Evolutionary conservation across 1,140 invertebrate genomes (phyloP).

Genomic region (Drosophila trapezifrons): DNA sequence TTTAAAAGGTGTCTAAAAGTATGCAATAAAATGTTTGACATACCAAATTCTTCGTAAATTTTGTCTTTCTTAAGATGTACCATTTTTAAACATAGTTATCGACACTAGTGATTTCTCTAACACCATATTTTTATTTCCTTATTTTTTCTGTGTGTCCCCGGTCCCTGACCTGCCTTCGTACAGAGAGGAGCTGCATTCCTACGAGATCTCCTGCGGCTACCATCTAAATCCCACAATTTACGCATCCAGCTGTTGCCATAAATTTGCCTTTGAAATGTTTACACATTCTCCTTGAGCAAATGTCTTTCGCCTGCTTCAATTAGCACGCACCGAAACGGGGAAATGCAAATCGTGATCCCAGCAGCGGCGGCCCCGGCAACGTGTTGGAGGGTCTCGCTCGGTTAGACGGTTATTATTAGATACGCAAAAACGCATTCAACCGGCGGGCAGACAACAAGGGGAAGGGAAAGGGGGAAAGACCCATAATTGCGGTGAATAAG

Average conservation of each 20-base stretch:
- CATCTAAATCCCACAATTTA: constrained; percentile 11
- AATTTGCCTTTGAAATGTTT: constrained; percentile 45
- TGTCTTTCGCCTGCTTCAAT: constrained; percentile 36
- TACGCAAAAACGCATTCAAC: constrained; percentile 59
- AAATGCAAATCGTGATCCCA: constrained; percentile 25
- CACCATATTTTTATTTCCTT: neutral
- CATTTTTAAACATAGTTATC: no score
- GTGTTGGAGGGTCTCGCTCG: constrained; percentile 32
- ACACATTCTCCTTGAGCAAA: constrained; percentile 33
- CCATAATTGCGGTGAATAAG: constrained; percentile 35
- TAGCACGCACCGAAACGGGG: constrained; percentile 28
- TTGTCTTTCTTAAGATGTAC: no score
- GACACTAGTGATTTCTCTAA: no score
- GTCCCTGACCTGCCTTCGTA: neutral
- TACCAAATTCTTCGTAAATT: no score
- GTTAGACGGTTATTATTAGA: constrained; percentile 60
- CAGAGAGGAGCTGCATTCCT: neutral
- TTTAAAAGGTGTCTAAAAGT: no score
- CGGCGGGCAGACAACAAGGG: neutral
- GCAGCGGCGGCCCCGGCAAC: neutral
- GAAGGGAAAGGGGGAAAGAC: neutral
- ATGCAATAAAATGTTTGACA: no score
- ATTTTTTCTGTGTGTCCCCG: neutral
- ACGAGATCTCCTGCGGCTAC: neutral
- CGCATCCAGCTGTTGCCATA: constrained; percentile 25